Conservation (phyloP, 2,113 vertebrate species). For the Opisthocomus hoazin region DNA sequence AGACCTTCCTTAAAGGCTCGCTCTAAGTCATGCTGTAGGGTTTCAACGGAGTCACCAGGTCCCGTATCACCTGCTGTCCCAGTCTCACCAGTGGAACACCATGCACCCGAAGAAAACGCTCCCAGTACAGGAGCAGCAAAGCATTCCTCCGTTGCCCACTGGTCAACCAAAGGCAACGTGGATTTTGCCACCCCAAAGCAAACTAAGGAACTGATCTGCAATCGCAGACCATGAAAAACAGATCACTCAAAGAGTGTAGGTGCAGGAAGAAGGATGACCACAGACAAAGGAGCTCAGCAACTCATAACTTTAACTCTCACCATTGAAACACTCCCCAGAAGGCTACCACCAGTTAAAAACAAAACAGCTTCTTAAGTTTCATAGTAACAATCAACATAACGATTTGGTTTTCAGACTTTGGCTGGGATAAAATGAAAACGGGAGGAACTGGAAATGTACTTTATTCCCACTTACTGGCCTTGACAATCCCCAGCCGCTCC, state of each 20-base stretch:
- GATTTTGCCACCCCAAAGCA: not conserved
- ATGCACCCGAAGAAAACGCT: rapidly evolving
- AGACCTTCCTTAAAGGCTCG: not conserved
- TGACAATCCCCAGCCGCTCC: not conserved
- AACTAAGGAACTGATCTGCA: not conserved
- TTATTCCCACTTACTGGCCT: not conserved
- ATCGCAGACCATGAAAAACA: rapidly evolving
- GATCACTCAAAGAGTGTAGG: not conserved
- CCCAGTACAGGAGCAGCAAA: not conserved
- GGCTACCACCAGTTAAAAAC: not conserved
- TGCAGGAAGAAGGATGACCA: rapidly evolving
- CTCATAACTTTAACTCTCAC: not conserved
- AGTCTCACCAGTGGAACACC: not conserved
- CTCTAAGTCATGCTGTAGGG: not conserved
- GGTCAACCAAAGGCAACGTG: not conserved
- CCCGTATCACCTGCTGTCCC: not conserved
- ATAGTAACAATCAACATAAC: not conserved
- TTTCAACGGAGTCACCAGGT: rapidly evolving
- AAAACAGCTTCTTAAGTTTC: not conserved
- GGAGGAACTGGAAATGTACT: constrained; percentile 20
- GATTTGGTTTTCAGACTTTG: not conserved
- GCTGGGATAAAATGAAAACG: not conserved
- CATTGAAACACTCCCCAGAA: not conserved
- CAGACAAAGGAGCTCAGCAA: not conserved
- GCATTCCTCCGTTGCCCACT: not conserved